Base-by-base conservation (phyloP, 2,113 vertebrate species). In the Prionailurus bengalensis region DNA sequence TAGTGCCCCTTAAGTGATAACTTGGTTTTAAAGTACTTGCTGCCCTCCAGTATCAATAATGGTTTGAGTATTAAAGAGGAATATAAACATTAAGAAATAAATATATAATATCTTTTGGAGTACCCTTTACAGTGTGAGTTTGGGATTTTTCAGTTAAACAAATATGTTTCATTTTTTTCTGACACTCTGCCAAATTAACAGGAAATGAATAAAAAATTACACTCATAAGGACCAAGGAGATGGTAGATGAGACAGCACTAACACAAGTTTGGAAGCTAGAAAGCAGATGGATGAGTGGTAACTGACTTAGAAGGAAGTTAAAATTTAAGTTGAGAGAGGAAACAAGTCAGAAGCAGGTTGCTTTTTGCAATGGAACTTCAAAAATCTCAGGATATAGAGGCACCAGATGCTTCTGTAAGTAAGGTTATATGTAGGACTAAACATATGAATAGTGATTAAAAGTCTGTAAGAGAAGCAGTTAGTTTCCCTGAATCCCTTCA, bases 311-410 rank as follows among this genome's bases (percentile, higher is more conserved):
- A 89, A 95, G 61, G 53, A 90, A 95, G 70, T 61, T 94, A 61
- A 66, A 89, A 29, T 89, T 95, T 94, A 89, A 65, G 53, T 53
- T 80, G 68, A 84, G 27, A 96, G 36, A 83, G 42, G 27, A 78
- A 89, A 66, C 19, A 83, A 68, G 45, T 73, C 12, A 66, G 55
- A 91, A 90, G 17, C n/a, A 91, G 42, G 1, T 29, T 85, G 21
- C 51, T 88, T 74, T 91, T 79, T 74, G 45, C 97, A 48, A 13
- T 29, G 3, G 17, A 70, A 94, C 13, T 51, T 84, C 10, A 84
- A 65, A 93, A 55, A 9, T 79, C 39, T 86, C 79, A 84, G 76
- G 53, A 97, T 70, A 71, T n/a, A 94, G 86, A 96, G 70, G 33
- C 39, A 79, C 25, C 53, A 87, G 70, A 89, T 74, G 63, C 19